Conservation (phyloP, 2,888 invertebrate genomes). For the Euphydryas editha region DNA sequence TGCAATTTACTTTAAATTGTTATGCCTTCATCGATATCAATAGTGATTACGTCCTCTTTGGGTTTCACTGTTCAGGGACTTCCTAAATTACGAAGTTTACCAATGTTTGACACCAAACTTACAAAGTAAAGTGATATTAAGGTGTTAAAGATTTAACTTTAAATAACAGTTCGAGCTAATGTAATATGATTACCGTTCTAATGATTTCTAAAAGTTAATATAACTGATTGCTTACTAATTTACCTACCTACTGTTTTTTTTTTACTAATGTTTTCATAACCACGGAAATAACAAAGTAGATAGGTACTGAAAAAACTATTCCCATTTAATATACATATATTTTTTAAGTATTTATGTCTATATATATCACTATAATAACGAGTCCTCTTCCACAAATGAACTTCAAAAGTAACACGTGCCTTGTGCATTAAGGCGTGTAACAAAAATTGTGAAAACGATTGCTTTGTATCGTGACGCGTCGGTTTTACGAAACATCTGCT, state of each 20-base stretch:
- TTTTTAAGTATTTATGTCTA: too few species aligned
- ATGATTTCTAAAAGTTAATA: too few species aligned
- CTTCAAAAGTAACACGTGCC: conserved; percentile 26
- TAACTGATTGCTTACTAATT: too few species aligned
- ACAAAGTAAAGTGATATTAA: not conserved
- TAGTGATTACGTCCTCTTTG: not conserved
- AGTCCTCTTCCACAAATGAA: not conserved
- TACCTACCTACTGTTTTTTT: too few species aligned
- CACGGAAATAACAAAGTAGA: too few species aligned
- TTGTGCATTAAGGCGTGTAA: conserved; percentile 22
- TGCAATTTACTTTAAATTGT: not conserved
- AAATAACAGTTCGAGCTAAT: not conserved
- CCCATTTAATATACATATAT: too few species aligned
- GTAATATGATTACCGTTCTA: too few species aligned
- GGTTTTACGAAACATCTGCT: conserved; percentile 35
- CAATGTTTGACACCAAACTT: not conserved
- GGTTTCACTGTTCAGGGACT: not conserved
- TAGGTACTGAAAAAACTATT: too few species aligned
- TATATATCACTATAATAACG: too few species aligned
- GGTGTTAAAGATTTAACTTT: not conserved
- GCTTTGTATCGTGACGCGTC: conserved; percentile 28
- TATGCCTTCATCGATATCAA: too few species aligned
- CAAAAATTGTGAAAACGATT: conserved; percentile 26
- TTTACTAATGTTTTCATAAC: too few species aligned
- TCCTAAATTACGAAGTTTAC: not conserved